These are phyloP conservation scores for Platichthys flesus DNA, from an alignment of 2,113 vertebrate species.

Conservation along the genomic window DNA sequence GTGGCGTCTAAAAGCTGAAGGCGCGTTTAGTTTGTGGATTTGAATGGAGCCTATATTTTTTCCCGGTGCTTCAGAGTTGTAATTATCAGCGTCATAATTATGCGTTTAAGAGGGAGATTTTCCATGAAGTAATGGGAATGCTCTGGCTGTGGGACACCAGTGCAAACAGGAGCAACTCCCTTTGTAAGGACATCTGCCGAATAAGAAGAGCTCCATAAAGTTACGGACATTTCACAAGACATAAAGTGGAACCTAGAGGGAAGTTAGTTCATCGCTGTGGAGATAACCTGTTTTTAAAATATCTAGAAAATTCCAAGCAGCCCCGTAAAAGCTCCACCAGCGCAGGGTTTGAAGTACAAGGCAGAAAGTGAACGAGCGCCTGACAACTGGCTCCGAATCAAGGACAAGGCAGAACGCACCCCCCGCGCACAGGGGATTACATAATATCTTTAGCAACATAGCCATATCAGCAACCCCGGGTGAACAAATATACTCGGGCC, in stretches of 20 bases:
- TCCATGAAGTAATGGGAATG: slow-evolving; percentile 1
- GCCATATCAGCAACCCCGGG: slow-evolving; percentile 49
- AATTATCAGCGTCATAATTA: not conserved
- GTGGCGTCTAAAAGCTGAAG: not conserved
- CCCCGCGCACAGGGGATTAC: slow-evolving; percentile 29
- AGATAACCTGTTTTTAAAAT: not conserved
- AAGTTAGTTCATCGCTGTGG: not conserved
- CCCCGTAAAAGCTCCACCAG: not conserved
- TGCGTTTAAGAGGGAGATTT: not conserved
- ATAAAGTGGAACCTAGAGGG: not conserved
- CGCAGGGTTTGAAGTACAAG: not conserved
- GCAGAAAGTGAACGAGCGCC: slow-evolving; percentile 28
- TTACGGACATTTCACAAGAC: not conserved
- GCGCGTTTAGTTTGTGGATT: not conserved
- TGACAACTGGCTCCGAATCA: slow-evolving; percentile 43
- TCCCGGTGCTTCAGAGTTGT: not conserved
- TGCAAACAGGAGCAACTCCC: not conserved
- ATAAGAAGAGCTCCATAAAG: not conserved
- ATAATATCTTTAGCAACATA: slow-evolving; percentile 51
- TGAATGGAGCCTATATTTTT: not conserved
- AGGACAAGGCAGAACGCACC: slow-evolving; percentile 38
- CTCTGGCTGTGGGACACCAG: not conserved
- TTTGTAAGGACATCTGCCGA: not conserved
- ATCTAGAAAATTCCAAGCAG: not conserved
- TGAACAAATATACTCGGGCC: slow-evolving; percentile 38